phyloP scores from a whole-genome alignment of 2,113 vertebrate species.

The Vulpes ferrilata region DNA sequence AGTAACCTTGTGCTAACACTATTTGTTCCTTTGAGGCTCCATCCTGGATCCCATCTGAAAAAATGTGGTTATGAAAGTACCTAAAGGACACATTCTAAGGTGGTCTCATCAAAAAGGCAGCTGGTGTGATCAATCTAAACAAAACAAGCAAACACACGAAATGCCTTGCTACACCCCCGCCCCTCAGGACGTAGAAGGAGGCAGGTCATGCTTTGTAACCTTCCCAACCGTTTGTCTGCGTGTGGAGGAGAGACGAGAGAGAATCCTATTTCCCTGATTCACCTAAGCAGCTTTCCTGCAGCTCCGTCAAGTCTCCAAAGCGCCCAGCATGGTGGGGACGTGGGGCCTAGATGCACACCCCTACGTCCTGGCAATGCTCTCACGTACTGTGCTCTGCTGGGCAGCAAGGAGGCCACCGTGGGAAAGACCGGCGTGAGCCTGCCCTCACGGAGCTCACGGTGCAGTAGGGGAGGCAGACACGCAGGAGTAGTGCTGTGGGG shows the following conservation, averaged over 20 bases:
- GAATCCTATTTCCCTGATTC: background rate
- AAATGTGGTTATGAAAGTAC: background rate
- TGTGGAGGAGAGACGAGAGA: background rate
- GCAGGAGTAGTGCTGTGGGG: accelerated
- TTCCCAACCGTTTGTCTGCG: background rate
- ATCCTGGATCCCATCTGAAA: background rate
- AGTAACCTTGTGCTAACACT: background rate
- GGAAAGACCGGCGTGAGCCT: background rate
- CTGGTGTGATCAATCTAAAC: background rate
- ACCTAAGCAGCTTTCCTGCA: background rate
- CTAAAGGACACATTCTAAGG: background rate
- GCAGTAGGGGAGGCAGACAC: background rate
- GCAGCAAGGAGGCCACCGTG: background rate
- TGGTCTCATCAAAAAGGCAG: background rate
- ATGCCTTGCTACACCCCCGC: background rate
- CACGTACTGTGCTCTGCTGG: background rate
- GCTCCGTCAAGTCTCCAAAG: background rate
- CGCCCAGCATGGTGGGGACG: background rate
- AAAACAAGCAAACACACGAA: background rate
- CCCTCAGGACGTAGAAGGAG: background rate
- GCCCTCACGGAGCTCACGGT: background rate
- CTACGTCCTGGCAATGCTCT: background rate
- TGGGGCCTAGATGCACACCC: background rate
- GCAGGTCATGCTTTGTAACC: background rate
- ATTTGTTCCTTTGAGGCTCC: background rate